Base-by-base conservation (phyloP, 2,888 invertebrate species). In the Colletes collaris region DNA sequence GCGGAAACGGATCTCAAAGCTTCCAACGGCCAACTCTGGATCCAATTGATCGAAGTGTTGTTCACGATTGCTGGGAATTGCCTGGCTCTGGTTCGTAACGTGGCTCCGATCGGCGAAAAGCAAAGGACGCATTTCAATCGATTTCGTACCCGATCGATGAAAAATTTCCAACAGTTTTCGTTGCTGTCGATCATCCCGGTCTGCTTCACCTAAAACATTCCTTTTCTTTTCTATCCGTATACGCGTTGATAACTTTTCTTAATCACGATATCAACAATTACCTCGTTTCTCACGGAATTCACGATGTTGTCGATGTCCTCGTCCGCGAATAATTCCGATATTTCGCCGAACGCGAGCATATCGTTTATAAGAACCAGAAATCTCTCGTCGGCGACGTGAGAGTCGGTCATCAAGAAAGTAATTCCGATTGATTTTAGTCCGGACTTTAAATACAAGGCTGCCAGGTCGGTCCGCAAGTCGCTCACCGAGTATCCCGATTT, bases 101-200 rank as follows among this genome's bases (percentile, higher is more conserved):
- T 98, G 0, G 96, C 96, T 0, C 99, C 99, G 69, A 99, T 98
- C 0, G 99, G 99, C 0, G 98, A 99, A 93, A 99, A 99, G 92
- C 98, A 99, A 3, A 99, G 93, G 13, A 99, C 96, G 78, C 97
- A 95, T 94, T 97, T 95, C 11, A 97, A 91, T 89, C 95, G 95
- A 76, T 95, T 95, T 72, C 98, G 95, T 5, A 98, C 98, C 88
- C 97, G 95, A 86, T 98, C 97, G 86, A 99, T 98, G 91, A 98
- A 99, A 93, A 97, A 99, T 91, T 96, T 96, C 99, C 98, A 99
- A 91, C 98, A 98, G 91, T 98, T 98, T 91, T 99, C 99, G 76
- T 96, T 95, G 0, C 97, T 97, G 90, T 99, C 99, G 70, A 95
- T 94, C 74, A 97, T 94, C 0, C 98, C 98, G 0, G 95, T 93